Conservation (phyloP, 2,888 invertebrate species). For the Polylopha cassiicola region DNA sequence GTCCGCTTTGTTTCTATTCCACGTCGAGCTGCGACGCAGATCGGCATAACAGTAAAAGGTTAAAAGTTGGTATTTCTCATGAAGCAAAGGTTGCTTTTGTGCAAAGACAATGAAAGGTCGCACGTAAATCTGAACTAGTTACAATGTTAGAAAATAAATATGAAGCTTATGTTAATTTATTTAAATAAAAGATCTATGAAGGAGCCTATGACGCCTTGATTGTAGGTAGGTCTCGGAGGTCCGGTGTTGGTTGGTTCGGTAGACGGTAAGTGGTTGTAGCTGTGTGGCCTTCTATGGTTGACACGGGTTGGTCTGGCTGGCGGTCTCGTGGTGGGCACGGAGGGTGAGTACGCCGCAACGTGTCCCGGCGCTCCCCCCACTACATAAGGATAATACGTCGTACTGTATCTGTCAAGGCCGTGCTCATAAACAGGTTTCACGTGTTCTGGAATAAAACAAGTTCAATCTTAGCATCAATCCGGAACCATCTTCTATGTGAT, state of each 20-base stretch:
- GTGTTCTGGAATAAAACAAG: constrained; percentile 40
- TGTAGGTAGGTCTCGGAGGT: constrained; percentile 35
- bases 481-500: too few species aligned
- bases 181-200: constrained; percentile 54
- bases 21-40: constrained; percentile 33
- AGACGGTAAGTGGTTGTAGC: constrained; percentile 9
- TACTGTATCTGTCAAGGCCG: constrained; percentile 33
- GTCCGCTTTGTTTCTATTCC: constrained; percentile 15
- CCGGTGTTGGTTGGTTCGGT: constrained; percentile 18
- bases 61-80: constrained; percentile 38
- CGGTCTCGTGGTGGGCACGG: constrained; percentile 34
- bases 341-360: constrained; percentile 50
- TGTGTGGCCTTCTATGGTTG: constrained; percentile 2
- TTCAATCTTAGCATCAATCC: too few species aligned
- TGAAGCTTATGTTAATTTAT: constrained; percentile 4
- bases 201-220: constrained; percentile 47
- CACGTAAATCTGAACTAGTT: constrained; percentile 1
- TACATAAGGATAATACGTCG: constrained; percentile 47
- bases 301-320: too few species aligned
- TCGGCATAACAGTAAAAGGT: constrained; percentile 36
- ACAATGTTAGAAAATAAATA: constrained; percentile 11
- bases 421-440: constrained; percentile 63
- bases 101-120: constrained; percentile 28
- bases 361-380: constrained; percentile 55
- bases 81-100: constrained; percentile 23